These are phyloP conservation scores for Hippasteria phrygiana DNA, from an alignment of 53 echinoderm and acorn worm species.

Conservation along the genomic window DNA sequence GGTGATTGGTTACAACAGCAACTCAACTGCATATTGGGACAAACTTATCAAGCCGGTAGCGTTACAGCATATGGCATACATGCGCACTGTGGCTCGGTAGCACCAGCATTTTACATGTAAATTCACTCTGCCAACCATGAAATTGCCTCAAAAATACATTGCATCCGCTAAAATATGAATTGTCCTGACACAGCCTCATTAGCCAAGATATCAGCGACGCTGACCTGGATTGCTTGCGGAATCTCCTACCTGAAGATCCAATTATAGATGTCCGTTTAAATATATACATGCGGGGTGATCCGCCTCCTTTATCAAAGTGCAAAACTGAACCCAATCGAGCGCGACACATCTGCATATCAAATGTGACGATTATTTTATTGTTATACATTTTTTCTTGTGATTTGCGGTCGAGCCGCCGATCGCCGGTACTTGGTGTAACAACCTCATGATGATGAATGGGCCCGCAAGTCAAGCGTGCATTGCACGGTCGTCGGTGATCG, in stretches of 20 bases:
- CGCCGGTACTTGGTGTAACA: background rate
- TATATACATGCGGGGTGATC: background rate
- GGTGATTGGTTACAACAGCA: no score
- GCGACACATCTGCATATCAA: slow-evolving; percentile 43
- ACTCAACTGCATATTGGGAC: background rate
- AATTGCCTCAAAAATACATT: slow-evolving; percentile 22
- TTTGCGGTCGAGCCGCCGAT: background rate
- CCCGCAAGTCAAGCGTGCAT: background rate
- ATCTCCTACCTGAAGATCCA: background rate
- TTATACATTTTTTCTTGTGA: background rate
- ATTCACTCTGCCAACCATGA: slow-evolving; percentile 36
- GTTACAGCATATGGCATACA: background rate
- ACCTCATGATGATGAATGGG: background rate
- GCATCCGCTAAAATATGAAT: slow-evolving; percentile 20
- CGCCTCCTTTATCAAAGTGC: background rate
- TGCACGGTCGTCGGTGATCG: background rate
- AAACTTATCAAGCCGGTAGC: background rate
- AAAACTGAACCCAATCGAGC: background rate
- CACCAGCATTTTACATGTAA: background rate
- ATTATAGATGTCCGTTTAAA: background rate
- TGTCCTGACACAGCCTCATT: background rate
- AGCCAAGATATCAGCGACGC: background rate
- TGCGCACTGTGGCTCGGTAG: background rate
- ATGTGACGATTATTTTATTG: slow-evolving; percentile 16
- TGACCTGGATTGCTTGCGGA: background rate